These are phyloP conservation scores for Agriotes lineatus DNA, from an alignment of 2,888 invertebrate species.

Conservation along the genomic window DNA sequence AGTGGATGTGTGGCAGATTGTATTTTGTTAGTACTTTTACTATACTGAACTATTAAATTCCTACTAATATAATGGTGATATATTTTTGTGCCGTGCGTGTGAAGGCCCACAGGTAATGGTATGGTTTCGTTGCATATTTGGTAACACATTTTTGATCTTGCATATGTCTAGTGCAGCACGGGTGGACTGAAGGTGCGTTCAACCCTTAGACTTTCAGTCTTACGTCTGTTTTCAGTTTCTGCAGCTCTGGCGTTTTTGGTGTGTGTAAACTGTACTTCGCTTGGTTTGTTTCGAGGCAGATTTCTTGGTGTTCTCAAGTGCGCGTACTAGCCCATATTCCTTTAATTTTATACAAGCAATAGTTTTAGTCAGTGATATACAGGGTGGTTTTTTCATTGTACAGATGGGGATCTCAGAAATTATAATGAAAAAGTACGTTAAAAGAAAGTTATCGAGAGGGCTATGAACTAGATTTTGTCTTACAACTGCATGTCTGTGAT, in stretches of 20 bases:
- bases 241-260: conserved; percentile 33
- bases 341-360: too few relatives aligned
- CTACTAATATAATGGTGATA: conserved; percentile 64
- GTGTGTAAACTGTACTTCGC: conserved; percentile 16
- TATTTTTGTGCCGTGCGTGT: conserved; percentile 66
- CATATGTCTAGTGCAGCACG: conserved; percentile 63
- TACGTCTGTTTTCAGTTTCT: conserved; percentile 44
- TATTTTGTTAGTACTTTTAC: conserved; percentile 27
- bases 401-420: too few relatives aligned
- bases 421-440: too few relatives aligned
- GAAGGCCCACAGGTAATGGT: conserved; percentile 65
- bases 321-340: too few relatives aligned
- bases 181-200: conserved; percentile 64
- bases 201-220: conserved; percentile 48
- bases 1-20: conserved; percentile 26
- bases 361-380: too few relatives aligned
- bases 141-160: conserved; percentile 57
- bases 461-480: too few relatives aligned
- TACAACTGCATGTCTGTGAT: too few relatives aligned
- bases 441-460: too few relatives aligned
- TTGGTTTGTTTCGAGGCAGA: too few relatives aligned
- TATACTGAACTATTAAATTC: conserved; percentile 41
- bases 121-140: conserved; percentile 53
- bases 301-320: too few relatives aligned
- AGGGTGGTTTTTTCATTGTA: too few relatives aligned